Conservation (phyloP, 2,888 invertebrate species). For the Xanthia icteritia region DNA sequence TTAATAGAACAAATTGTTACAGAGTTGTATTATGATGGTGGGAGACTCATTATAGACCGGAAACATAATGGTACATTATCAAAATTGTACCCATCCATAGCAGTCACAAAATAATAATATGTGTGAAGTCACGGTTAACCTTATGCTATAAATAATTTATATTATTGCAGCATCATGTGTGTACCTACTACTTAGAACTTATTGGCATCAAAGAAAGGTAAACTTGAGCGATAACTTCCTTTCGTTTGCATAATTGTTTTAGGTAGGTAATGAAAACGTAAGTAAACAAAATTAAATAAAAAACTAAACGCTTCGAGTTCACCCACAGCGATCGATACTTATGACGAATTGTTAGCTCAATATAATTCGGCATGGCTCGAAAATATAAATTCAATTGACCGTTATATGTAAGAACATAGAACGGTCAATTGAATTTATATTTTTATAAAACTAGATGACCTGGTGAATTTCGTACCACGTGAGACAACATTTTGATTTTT, state of each 20-base stretch:
- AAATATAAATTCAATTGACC: too few relatives aligned
- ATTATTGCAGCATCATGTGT: neutral
- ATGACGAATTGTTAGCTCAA: slow-evolving; percentile 16
- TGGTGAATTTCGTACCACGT: too few relatives aligned
- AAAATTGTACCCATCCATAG: slow-evolving; percentile 17
- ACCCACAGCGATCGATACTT: slow-evolving; percentile 12
- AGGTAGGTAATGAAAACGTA: slow-evolving; percentile 11
- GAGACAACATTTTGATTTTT: too few relatives aligned
- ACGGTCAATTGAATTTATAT: neutral
- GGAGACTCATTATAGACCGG: neutral
- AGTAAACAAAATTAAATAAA: neutral
- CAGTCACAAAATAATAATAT: neutral
- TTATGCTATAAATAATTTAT: neutral
- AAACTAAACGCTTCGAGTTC: neutral
- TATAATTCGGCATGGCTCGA: slow-evolving; percentile 30
- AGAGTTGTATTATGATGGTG: neutral
- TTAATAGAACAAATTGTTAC: neutral
- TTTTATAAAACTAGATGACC: neutral
- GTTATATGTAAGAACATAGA: too few relatives aligned
- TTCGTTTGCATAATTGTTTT: neutral
- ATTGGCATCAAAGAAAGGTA: neutral
- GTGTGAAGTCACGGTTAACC: neutral
- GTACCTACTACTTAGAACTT: neutral
- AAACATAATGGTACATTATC: slow-evolving; percentile 16
- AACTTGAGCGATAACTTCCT: neutral